Evolutionary conservation across 2,797 vertebrate species (phyloP).

Genomic region (Acanthiza pusilla): DNA sequence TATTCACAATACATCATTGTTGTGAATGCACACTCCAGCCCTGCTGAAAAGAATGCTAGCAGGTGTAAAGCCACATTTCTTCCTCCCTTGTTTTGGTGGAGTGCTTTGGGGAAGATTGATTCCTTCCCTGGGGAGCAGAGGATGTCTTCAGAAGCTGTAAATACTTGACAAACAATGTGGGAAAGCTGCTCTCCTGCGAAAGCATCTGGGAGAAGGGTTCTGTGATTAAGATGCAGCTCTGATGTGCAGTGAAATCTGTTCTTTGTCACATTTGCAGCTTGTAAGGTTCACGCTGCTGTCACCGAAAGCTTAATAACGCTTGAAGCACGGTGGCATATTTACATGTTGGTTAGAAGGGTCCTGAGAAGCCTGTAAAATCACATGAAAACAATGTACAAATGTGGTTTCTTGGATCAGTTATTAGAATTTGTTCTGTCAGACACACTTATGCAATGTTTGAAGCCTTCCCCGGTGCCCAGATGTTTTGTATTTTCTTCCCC

Average conservation of each 20-base stretch:
- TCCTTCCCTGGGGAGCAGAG: not conserved
- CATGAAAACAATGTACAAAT: not conserved
- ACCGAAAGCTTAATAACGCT: not conserved
- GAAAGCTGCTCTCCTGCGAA: not conserved
- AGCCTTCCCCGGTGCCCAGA: not conserved
- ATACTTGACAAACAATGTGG: not conserved
- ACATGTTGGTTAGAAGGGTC: not conserved
- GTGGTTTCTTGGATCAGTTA: not conserved
- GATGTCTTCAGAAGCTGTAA: not conserved
- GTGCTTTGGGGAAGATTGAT: not conserved
- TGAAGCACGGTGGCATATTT: not conserved
- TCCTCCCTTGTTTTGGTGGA: not conserved
- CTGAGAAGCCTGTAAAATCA: not conserved
- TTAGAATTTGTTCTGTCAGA: not conserved
- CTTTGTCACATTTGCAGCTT: conserved; percentile 1
- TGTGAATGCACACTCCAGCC: not conserved
- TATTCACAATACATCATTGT: not conserved
- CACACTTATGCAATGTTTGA: not conserved
- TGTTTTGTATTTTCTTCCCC: not conserved
- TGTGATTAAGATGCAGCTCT: conserved; percentile 5
- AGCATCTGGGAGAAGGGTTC: not conserved
- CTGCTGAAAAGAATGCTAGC: not conserved
- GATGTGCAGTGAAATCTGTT: conserved; percentile 15
- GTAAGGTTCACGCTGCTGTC: not conserved
- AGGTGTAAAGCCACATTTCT: not conserved